A percentile compares a stretch with the other conserved stretches of the same genome.
Conservation (phyloP, 2,797 vertebrate genomes). For the Meriones psammophilus region DNA sequence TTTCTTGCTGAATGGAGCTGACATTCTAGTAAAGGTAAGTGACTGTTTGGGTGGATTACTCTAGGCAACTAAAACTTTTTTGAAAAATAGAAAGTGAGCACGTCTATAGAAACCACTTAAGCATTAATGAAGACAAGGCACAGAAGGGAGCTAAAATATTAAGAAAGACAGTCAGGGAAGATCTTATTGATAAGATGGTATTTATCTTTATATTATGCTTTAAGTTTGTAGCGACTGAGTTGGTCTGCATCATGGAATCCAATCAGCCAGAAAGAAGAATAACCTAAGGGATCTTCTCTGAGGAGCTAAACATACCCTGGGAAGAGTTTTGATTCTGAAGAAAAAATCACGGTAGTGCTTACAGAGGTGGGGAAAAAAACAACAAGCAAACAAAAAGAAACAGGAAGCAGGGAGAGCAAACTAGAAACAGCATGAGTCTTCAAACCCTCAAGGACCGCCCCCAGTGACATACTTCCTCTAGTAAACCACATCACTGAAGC, state of each 20-base stretch:
- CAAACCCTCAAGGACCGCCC: not conserved
- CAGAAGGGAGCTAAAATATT: not conserved
- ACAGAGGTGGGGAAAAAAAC: not conserved
- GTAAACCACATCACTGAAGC: not conserved
- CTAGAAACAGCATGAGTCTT: not conserved
- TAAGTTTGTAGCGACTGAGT: not conserved
- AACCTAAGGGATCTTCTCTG: not conserved
- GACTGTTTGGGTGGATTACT: not conserved
- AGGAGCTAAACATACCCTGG: not conserved
- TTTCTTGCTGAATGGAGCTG: not conserved
- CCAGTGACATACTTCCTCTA: not conserved
- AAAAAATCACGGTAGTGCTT: not conserved
- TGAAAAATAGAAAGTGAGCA: not conserved
- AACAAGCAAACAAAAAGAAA: not conserved
- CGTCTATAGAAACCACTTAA: not conserved
- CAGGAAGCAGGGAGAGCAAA: not conserved
- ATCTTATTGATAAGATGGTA: not conserved
- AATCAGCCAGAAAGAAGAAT: not conserved
- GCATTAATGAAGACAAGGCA: not conserved
- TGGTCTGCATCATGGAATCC: not conserved
- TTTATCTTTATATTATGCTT: not conserved
- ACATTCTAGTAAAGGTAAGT: not conserved
- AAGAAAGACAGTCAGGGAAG: not conserved
- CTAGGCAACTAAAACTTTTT: not conserved
- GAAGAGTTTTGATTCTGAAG: not conserved